phyloP scores from a whole-genome alignment of 2,888 invertebrate genomes.

The Schizotus pectinicornis region DNA sequence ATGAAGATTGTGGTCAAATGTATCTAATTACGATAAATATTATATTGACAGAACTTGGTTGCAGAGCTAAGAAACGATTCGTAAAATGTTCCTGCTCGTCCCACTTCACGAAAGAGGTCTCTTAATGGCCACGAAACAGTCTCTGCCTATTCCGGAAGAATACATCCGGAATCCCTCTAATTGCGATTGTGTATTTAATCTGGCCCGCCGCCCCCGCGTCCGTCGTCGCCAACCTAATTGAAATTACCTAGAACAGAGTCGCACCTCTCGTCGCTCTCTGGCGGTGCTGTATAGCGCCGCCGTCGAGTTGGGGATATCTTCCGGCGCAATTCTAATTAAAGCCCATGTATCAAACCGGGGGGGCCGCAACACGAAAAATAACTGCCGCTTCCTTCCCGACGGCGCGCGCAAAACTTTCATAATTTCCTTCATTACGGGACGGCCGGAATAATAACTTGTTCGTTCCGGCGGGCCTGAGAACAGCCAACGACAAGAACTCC shows the following conservation, averaged over 20 bases:
- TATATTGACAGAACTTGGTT: too few relatives aligned
- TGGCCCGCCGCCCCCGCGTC: conserved; percentile 24
- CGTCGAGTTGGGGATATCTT: conserved; percentile 39
- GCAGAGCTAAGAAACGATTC: too few relatives aligned
- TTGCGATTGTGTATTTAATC: conserved; percentile 42
- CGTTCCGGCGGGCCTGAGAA: neutral
- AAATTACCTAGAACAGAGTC: conserved; percentile 27
- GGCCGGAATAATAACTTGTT: conserved; percentile 47
- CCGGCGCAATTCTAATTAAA: conserved; percentile 47
- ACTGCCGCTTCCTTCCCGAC: conserved; percentile 45
- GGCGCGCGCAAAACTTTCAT: conserved; percentile 49
- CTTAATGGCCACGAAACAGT: neutral
- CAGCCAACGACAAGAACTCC: conserved; percentile 35
- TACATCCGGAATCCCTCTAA: conserved; percentile 40
- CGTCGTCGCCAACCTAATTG: conserved; percentile 8
- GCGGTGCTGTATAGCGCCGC: neutral
- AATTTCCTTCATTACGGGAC: conserved; percentile 52
- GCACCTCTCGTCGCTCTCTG: conserved; percentile 18
- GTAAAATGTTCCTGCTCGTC: too few relatives aligned
- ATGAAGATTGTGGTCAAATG: too few relatives aligned
- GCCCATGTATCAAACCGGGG: conserved; percentile 43
- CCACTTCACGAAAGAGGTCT: too few relatives aligned
- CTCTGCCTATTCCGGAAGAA: conserved; percentile 43
- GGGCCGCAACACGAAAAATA: conserved; percentile 47
- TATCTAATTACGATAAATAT: too few relatives aligned